These are phyloP conservation scores for Herpetotheres cachinnans DNA, from an alignment of 2,113 vertebrate genomes.

Conservation along the genomic window DNA sequence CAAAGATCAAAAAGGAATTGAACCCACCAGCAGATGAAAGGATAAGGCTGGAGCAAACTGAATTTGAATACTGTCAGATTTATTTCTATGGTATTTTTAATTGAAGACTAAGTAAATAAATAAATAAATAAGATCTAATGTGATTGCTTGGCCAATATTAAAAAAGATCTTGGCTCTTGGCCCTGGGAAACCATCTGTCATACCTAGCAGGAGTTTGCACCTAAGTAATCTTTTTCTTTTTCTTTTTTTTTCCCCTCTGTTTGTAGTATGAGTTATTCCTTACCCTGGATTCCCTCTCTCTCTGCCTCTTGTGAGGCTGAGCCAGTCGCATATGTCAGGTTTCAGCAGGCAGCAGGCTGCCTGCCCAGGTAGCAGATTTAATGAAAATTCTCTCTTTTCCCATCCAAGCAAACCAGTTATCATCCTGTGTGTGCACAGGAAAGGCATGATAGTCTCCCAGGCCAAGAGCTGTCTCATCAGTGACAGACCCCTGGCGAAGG, in stretches of 20 bases:
- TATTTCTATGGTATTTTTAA: neutral
- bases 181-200: conserved; percentile 28
- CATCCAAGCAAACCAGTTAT: neutral
- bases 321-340: neutral
- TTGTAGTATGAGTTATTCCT: neutral
- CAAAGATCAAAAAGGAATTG: neutral
- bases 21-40: neutral
- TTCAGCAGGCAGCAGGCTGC: conserved; percentile 33
- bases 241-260: neutral
- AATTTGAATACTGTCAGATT: neutral
- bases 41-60: neutral
- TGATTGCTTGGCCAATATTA: neutral
- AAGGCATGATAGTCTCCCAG: neutral
- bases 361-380: neutral
- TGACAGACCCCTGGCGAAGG: neutral
- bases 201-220: neutral
- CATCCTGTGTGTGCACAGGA: fast-evolving
- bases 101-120: neutral
- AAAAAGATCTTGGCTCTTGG: neutral
- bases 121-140: neutral
- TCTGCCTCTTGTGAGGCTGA: neutral
- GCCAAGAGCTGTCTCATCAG: neutral
- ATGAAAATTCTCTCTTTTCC: neutral
- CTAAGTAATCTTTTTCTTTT: neutral
- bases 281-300: neutral